Conservation (phyloP, 2,888 invertebrate species). For the Slavum lentiscoides region DNA sequence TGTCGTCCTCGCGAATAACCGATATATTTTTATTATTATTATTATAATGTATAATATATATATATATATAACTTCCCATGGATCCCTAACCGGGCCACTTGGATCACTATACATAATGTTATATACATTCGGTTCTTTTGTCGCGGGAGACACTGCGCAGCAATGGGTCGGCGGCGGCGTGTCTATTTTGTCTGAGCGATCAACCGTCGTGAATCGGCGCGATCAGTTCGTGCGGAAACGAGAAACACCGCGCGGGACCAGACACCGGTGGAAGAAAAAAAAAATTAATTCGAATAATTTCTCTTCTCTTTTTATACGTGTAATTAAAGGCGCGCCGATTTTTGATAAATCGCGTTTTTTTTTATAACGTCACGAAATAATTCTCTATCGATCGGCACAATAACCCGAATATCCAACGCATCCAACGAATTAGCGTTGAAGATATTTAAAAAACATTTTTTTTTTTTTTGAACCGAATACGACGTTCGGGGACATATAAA, state of each 20-base stretch:
- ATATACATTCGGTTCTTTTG: slow-evolving; percentile 7
- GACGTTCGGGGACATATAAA: too few species aligned
- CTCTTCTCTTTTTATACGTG: too few species aligned
- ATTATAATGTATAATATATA: neutral
- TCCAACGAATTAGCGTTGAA: too few species aligned
- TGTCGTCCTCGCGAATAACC: slow-evolving; percentile 29
- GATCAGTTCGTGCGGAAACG: slow-evolving; percentile 48
- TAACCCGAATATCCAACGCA: too few species aligned
- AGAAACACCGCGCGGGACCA: neutral
- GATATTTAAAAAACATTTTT: too few species aligned
- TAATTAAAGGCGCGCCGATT: too few species aligned
- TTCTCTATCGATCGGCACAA: too few species aligned
- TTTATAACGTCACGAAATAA: too few species aligned
- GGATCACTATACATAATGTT: neutral
- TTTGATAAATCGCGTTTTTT: too few species aligned
- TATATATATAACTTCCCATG: slow-evolving; percentile 30
- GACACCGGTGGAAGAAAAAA: neutral
- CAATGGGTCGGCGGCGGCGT: neutral
- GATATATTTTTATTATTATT: neutral
- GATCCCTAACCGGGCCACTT: slow-evolving; percentile 51
- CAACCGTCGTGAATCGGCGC: slow-evolving; percentile 41
- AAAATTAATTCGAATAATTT: too few species aligned
- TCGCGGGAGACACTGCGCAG: neutral
- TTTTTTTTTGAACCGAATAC: too few species aligned
- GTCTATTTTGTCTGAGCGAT: slow-evolving; percentile 29